Evolutionary conservation across 2,888 invertebrate species (phyloP), one percentile per base, ranked within the genome.

Genomic region (Caenorhabditis wallacei): DNA sequence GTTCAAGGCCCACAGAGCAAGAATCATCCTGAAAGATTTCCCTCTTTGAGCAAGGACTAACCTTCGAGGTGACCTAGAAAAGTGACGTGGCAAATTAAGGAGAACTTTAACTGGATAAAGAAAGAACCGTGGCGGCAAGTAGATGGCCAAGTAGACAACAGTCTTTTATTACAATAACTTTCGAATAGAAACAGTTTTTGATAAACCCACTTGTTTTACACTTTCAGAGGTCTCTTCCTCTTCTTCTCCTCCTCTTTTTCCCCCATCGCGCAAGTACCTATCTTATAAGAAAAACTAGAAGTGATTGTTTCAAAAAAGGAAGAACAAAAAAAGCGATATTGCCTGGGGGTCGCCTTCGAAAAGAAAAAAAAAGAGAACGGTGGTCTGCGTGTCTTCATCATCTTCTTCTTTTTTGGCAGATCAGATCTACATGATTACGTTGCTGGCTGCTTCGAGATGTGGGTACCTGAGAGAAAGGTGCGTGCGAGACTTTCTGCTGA

Each of bases 141-240:
- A 43, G 64, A 48, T n/a, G 40, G 20, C 57, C 43, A 70, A 40
- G 30, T 37, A 64, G 48, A 37, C 61, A 40, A 63, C 63, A 30
- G 7, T n/a, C 48, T 26, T 63, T 74, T 46, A 76, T 76, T 76
- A 76, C 68, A 76, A 76, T 76, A 76, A 69, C 69, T 76, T 68
- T 68, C 22, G 43, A 48, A 46, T 51, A 59, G 64, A 74, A 74
- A 74, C 74, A 74, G 66, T 69, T 69, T 76, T 76, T 76, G 76
- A 76, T 76, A 76, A 76, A 69, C 68, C 68, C 76, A 76, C 76
- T 76, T 76, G 68, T 76, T 68, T 76, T 76, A 76, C 76, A 76
- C 76, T 61, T 66, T 66, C 64, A 66, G 61, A 26, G 40, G 59
- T 59, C 22, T 59, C 22, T n/a, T 53, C 53, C 51, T 20, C 53